Percentiles rank a stretch among this genome's conserved stretches.
These are phyloP conservation scores for Dasysyrphus albostriatus DNA, from an alignment of 2,888 invertebrate genomes.

Conservation along the genomic window DNA sequence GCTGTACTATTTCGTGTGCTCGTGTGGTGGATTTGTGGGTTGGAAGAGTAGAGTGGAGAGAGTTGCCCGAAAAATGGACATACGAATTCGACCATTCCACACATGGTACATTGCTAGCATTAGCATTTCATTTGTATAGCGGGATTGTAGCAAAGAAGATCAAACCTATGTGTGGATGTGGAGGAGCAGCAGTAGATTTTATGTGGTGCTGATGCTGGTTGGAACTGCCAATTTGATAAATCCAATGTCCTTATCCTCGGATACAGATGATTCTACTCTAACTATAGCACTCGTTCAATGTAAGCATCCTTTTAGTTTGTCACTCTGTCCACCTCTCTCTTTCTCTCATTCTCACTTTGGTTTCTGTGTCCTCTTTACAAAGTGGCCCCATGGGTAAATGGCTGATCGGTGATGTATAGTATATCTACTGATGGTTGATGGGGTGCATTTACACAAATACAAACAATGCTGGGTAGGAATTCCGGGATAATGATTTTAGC, in stretches of 20 bases:
- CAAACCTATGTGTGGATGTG: constrained; percentile 3
- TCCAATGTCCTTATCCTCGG: constrained; percentile 62
- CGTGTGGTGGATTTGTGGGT: constrained; percentile 11
- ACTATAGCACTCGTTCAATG: constrained; percentile 49
- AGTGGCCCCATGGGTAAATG: background rate
- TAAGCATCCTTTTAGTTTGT: constrained; percentile 47
- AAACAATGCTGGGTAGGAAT: constrained; percentile 18
- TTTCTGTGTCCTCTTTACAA: background rate
- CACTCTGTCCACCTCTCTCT: background rate
- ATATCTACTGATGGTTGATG: background rate
- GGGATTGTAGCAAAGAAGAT: constrained; percentile 31
- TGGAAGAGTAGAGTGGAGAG: background rate
- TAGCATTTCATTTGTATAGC: constrained; percentile 34
- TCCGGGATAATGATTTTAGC: constrained; percentile 16
- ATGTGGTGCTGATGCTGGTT: constrained; percentile 26
- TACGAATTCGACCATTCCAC: background rate
- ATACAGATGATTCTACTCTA: constrained; percentile 52
- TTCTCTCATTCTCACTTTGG: too few relatives aligned
- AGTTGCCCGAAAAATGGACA: background rate
- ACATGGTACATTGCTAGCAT: constrained; percentile 14
- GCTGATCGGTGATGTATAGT: constrained; percentile 2
- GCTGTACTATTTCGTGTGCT: constrained; percentile 14
- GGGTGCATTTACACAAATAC: background rate
- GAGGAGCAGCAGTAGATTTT: constrained; percentile 29
- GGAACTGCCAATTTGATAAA: constrained; percentile 70